Conservation (phyloP, 1,140 invertebrate genomes). For the Bemisia tabaci region DNA sequence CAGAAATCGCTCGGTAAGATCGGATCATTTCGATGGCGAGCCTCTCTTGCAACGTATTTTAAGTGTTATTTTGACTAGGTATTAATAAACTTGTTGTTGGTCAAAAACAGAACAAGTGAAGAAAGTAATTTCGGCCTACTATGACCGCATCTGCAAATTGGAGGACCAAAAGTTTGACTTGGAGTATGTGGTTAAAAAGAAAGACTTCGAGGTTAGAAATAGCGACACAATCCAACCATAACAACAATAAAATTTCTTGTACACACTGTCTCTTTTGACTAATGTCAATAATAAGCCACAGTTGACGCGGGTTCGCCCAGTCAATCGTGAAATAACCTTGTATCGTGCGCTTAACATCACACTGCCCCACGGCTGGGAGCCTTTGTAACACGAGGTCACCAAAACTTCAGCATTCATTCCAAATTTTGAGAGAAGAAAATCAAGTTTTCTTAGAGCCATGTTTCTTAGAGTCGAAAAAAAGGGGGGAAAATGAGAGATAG, state of each 20-base stretch:
- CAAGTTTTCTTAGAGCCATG: too few relatives aligned
- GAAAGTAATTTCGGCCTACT: conserved; percentile 71
- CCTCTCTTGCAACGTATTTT: too few relatives aligned
- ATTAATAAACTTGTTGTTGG: conserved; percentile 26
- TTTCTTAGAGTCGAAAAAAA: too few relatives aligned
- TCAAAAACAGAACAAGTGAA: conserved; percentile 48
- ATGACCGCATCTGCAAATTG: conserved; percentile 71
- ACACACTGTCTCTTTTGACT: conserved; percentile 9
- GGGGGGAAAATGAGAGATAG: too few relatives aligned
- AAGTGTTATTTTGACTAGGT: too few relatives aligned
- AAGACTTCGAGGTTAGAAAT: conserved; percentile 78
- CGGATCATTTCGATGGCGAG: too few relatives aligned
- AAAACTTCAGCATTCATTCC: neutral
- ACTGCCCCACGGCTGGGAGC: neutral
- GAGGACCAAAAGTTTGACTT: conserved; percentile 96
- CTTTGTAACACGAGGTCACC: neutral
- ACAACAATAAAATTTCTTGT: conserved; percentile 7
- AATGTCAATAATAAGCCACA: conserved; percentile 2
- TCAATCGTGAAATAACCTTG: neutral
- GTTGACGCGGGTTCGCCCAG: neutral
- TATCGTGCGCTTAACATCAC: neutral
- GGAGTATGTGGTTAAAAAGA: conserved; percentile 92
- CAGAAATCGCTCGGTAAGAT: too few relatives aligned
- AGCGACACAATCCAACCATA: conserved; percentile 6
- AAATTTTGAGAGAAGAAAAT: too few relatives aligned